These are phyloP conservation scores for Trichopoda pennipes DNA, from an alignment of 2,888 invertebrate genomes.

Conservation along the genomic window DNA sequence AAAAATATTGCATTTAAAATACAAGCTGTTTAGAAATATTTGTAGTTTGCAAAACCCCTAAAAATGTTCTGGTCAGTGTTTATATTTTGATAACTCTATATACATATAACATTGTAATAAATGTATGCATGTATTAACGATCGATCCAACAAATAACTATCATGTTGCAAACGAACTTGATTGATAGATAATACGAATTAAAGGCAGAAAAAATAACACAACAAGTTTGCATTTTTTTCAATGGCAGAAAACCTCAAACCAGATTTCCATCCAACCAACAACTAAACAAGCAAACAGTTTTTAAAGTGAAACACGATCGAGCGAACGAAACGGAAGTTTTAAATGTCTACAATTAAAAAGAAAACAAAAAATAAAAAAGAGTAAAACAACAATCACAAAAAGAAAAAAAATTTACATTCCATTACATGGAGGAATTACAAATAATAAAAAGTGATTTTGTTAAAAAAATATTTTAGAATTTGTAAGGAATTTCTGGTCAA, in stretches of 20 bases:
- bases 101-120: not conserved
- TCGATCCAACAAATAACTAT: constrained; percentile 29
- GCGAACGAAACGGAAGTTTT: constrained; percentile 53
- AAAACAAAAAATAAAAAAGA: constrained; percentile 21
- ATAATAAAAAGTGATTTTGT: constrained; percentile 34
- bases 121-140: not conserved
- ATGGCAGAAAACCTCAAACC: constrained; percentile 58
- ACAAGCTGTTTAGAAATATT: too few species aligned
- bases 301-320: constrained; percentile 56
- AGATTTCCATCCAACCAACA: constrained; percentile 49
- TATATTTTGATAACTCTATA: constrained; percentile 25
- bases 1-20: too few species aligned
- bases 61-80: too few species aligned
- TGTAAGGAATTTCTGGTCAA: constrained; percentile 18
- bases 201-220: constrained; percentile 1
- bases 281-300: constrained; percentile 56
- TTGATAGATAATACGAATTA: constrained; percentile 1
- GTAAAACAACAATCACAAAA: constrained; percentile 25
- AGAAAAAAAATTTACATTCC: constrained; percentile 60
- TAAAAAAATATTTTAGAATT: constrained; percentile 2
- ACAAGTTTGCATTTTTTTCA: constrained; percentile 34
- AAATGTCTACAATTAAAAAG: constrained; percentile 35
- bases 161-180: constrained; percentile 56
- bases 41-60: too few species aligned
- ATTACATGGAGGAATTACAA: constrained; percentile 58